phyloP scores from a whole-genome alignment of 1,140 invertebrate species.

The Hycleus phaleratus region DNA sequence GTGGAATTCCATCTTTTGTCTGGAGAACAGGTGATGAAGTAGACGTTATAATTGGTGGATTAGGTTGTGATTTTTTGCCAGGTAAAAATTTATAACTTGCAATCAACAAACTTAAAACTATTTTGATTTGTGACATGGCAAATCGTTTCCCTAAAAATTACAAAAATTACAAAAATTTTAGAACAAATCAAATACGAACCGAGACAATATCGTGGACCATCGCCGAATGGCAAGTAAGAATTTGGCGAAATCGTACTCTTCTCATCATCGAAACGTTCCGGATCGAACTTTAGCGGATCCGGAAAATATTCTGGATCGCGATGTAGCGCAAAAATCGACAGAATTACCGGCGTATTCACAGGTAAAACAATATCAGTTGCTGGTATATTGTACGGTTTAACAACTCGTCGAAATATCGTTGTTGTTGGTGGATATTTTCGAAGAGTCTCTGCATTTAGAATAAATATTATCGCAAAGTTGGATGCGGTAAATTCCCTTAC shows the following conservation, averaged over 20 bases:
- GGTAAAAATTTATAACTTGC: too few relatives aligned
- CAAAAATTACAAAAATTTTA: background rate
- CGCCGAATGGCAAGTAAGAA: slow-evolving; percentile 62
- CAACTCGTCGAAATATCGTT: slow-evolving; percentile 39
- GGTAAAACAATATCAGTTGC: slow-evolving; percentile 40
- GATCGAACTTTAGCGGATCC: slow-evolving; percentile 55
- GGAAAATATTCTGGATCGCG: slow-evolving; percentile 50
- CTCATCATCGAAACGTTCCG: slow-evolving; percentile 35
- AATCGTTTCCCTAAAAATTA: too few relatives aligned
- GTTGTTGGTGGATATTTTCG: slow-evolving; percentile 45
- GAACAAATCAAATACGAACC: slow-evolving; percentile 34
- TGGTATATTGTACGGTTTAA: slow-evolving; percentile 44
- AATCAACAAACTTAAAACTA: too few relatives aligned
- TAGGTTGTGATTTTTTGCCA: too few relatives aligned
- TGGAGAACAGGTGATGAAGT: too few relatives aligned
- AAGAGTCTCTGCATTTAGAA: slow-evolving; percentile 31
- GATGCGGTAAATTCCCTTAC: background rate
- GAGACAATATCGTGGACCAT: slow-evolving; percentile 58
- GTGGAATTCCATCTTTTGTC: too few relatives aligned
- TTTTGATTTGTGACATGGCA: too few relatives aligned
- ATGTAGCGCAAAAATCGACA: slow-evolving; percentile 44
- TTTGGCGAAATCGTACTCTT: slow-evolving; percentile 42
- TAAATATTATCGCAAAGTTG: too few relatives aligned
- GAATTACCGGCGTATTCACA: slow-evolving; percentile 48
- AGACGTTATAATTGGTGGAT: too few relatives aligned